These are phyloP conservation scores for Argentina silus DNA, from an alignment of 2,797 vertebrate genomes.

Conservation along the genomic window DNA sequence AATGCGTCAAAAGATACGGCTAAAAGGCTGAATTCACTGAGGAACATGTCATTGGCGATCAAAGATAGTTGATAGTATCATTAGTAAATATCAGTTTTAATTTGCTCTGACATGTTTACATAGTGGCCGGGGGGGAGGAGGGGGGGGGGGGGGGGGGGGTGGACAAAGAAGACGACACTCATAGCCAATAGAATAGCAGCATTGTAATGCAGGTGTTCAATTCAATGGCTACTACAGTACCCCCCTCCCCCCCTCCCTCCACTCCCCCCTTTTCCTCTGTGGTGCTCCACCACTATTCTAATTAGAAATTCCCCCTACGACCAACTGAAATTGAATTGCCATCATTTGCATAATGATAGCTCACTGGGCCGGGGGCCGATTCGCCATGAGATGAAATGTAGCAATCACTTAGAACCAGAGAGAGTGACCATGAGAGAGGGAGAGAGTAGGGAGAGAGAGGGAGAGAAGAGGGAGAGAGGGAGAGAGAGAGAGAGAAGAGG, in stretches of 20 bases:
- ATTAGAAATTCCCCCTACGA: slow-evolving; percentile 78
- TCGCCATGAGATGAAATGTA: slow-evolving; percentile 53
- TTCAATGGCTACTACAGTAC: slow-evolving; percentile 15
- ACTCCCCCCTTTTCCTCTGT: slow-evolving; percentile 62
- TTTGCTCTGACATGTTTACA: no score
- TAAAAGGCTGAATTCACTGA: no score
- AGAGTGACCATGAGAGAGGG: slow-evolving; percentile 5
- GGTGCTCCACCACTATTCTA: slow-evolving; percentile 70
- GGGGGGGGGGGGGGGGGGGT: no score
- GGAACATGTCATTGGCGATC: no score
- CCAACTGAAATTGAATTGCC: slow-evolving; percentile 76
- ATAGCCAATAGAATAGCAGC: slow-evolving; percentile 10
- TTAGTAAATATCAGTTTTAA: no score
- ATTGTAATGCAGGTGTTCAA: slow-evolving; percentile 53
- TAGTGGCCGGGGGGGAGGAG: no score
- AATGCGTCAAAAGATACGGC: no score
- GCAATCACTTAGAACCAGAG: slow-evolving; percentile 13
- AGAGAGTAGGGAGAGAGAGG: slow-evolving; percentile 3
- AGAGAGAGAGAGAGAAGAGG: neutral
- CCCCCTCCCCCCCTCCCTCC: slow-evolving; percentile 9
- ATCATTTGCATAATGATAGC: slow-evolving; percentile 78
- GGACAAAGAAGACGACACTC: neutral
- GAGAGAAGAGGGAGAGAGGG: neutral
- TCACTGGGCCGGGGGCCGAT: slow-evolving; percentile 71
- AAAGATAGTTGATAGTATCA: no score